phyloP scores from a whole-genome alignment of 1,140 invertebrate genomes.

The Tetramorium alpestre region DNA sequence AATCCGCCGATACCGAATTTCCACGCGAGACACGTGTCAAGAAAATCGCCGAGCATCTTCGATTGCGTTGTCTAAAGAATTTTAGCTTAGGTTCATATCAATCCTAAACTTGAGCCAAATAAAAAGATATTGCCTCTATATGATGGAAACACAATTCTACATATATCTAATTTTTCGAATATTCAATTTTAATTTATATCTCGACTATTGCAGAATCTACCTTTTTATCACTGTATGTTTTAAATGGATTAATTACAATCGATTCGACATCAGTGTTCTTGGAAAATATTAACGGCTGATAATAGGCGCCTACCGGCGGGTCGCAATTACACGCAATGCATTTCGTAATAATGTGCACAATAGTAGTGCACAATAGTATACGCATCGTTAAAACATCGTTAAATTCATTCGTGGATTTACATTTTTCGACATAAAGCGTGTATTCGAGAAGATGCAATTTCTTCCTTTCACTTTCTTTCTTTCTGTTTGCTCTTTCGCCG shows the following conservation, averaged over 20 bases:
- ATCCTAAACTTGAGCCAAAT: background rate
- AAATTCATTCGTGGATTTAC: background rate
- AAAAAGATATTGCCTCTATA: background rate
- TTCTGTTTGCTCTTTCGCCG: background rate
- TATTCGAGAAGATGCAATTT: background rate
- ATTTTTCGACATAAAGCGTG: background rate
- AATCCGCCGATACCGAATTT: conserved; percentile 49
- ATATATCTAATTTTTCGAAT: too few relatives aligned
- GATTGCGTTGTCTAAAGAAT: background rate
- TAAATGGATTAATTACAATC: conserved; percentile 4
- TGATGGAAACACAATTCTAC: background rate
- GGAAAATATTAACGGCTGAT: background rate
- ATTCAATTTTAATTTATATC: background rate
- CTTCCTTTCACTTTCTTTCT: conserved; percentile 46
- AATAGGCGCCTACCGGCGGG: background rate
- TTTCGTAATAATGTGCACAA: background rate
- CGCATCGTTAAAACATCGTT: conserved; percentile 29
- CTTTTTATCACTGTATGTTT: background rate
- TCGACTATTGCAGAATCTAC: background rate
- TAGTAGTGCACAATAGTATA: background rate
- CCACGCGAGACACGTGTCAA: conserved; percentile 34
- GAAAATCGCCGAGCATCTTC: background rate
- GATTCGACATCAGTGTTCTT: background rate
- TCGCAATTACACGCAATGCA: background rate
- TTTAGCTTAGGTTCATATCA: background rate